A percentile compares a stretch with the other conserved stretches of the same genome.
Conservation (phyloP, 2,113 vertebrate genomes). For the Corythaixoides concolor region DNA sequence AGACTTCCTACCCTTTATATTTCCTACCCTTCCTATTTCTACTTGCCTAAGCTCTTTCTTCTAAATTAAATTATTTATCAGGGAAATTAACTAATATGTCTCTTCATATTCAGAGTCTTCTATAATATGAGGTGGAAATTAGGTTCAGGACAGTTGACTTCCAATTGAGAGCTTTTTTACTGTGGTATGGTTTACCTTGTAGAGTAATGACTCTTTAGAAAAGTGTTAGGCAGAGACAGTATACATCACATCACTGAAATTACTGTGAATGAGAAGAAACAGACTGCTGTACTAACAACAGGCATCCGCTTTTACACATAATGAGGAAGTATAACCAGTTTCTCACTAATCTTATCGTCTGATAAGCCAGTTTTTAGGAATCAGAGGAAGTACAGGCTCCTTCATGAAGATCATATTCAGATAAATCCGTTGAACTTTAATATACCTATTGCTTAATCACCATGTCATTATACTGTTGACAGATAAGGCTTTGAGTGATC, state of each 20-base stretch:
- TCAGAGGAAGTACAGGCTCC: background rate
- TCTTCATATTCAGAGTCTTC: background rate
- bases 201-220: background rate
- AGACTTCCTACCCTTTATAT: background rate
- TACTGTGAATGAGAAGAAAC: background rate
- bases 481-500: constrained; percentile 1
- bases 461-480: background rate
- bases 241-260: background rate
- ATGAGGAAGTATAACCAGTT: background rate
- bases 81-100: background rate
- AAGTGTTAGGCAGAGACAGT: background rate
- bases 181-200: accelerated
- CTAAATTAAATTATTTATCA: background rate
- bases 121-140: background rate
- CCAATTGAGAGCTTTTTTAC: background rate
- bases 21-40: background rate
- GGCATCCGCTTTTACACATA: background rate
- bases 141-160: background rate
- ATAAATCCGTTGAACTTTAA: constrained; percentile 15
- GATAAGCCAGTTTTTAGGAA: background rate
- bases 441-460: background rate
- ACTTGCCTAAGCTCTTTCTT: background rate
- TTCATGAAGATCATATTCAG: background rate
- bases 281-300: background rate
- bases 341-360: background rate